Evolutionary conservation across 2,113 vertebrate species (phyloP).

Genomic region (Ciconia boyciana): DNA sequence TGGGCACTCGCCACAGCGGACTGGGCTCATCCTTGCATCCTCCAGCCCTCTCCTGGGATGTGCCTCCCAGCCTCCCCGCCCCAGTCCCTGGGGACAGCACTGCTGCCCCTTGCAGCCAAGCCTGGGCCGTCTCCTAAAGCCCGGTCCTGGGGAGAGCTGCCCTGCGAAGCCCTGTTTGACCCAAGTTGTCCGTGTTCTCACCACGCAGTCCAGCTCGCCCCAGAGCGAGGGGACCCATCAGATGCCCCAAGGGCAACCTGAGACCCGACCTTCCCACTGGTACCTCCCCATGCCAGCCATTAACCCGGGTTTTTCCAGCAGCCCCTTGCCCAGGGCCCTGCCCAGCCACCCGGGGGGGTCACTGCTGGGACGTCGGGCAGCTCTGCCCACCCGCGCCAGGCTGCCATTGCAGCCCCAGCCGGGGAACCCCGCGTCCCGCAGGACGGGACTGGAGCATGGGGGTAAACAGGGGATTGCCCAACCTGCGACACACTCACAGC

Average conservation of each 20-base stretch:
- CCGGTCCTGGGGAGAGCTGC: neutral
- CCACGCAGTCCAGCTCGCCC: fast-evolving
- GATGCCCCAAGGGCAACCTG: neutral
- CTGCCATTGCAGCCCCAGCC: fast-evolving
- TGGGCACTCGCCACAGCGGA: fast-evolving
- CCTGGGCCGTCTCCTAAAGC: neutral
- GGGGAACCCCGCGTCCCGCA: neutral
- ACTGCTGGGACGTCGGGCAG: fast-evolving
- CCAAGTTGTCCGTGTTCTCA: neutral
- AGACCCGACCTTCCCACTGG: neutral
- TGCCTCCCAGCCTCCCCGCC: neutral
- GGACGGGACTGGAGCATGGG: fast-evolving
- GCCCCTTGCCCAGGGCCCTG: neutral
- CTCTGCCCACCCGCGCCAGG: neutral
- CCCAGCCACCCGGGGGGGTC: neutral
- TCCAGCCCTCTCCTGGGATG: neutral
- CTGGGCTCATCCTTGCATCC: neutral
- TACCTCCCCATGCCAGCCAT: neutral
- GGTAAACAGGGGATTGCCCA: constrained; percentile 41
- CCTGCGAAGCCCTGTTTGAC: neutral
- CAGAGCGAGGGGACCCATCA: fast-evolving
- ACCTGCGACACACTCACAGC: neutral
- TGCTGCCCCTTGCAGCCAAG: neutral
- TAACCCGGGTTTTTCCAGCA: neutral
- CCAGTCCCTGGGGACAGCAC: neutral